Base-by-base conservation (phyloP, 2,888 invertebrate species). In the Lamellibrachia columna region DNA sequence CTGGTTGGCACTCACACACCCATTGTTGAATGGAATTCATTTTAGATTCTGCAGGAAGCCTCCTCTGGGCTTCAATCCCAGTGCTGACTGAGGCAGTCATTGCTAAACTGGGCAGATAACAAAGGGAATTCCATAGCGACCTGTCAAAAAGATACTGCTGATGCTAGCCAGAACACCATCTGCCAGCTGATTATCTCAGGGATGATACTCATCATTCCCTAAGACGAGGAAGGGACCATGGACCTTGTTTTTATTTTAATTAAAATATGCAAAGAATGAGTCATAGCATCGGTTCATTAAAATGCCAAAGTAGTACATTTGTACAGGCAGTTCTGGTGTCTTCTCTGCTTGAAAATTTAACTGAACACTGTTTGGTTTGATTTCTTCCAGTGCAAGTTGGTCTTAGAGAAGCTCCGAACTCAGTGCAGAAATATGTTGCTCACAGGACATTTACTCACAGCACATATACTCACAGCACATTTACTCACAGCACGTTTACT, bases 81-180 rank as follows among this genome's bases (percentile, higher is more conserved):
- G 22, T n/a, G 6, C 11, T 75, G 75, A 22, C 2, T 22, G 6
- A 22, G 75, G 75, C 75, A 22, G 75, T 75, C 75, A 11, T 4
- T 75, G 75, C 22, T 15, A 75, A 22, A 22, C 75, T 22, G 75
- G 75, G 15, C 6, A 75, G 75, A 75, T 75, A 75, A 75, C 75
- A 75, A 75, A 75, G 75, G 75, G 75, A 75, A 75, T 75, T 75
- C 75, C 75, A 75, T 75, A 75, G 75, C 75, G 75, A 75, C 75
- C 75, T 4, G 75, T 11, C 75, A 75, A 75, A 75, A 75, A 75
- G 75, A 75, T 75, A 75, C 75, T 22, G 75, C 75, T 75, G 75
- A 75, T 75, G 75, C 22, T 75, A 75, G n/a, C 15, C 75, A 75
- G 22, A 75, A 6, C 75, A 22, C 75, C 75, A 75, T 75, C 75